Percentiles rank a stretch among this genome's conserved stretches.
phyloP scores from a whole-genome alignment of 53 echinoderm and acorn worm species.

The Temnopleurus reevesii region DNA sequence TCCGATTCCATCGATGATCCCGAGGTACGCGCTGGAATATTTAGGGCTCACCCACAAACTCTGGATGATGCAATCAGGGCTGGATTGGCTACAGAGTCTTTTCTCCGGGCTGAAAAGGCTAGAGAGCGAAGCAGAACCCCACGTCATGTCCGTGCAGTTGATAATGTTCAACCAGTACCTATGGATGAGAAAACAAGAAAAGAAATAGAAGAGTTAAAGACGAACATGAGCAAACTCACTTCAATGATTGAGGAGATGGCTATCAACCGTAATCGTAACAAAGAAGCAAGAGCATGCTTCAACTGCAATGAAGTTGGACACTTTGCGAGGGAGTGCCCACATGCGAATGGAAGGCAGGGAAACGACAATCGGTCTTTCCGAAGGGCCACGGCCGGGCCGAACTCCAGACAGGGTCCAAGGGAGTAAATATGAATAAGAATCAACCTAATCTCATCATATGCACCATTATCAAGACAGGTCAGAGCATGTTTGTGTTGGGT shows the following conservation, averaged over 20 bases:
- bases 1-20: slow-evolving; percentile 6
- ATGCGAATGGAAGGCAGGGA: neutral
- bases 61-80: slow-evolving; percentile 20
- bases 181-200: slow-evolving; percentile 17
- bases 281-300: neutral
- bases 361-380: slow-evolving; percentile 21
- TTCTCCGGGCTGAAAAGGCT: neutral
- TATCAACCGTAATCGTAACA: neutral
- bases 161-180: neutral
- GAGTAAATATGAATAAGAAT: neutral
- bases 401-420: neutral
- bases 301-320: slow-evolving; percentile 22
- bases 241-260: neutral
- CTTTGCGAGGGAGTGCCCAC: neutral
- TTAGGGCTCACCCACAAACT: neutral
- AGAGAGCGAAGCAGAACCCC: neutral
- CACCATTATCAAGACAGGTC: neutral
- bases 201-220: slow-evolving; percentile 34
- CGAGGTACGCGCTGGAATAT: neutral
- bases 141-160: slow-evolving; percentile 48
- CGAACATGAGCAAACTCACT: neutral
- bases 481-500: neutral
- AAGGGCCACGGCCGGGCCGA: slow-evolving; percentile 7
- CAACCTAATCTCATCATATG: neutral
- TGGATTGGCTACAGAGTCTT: slow-evolving; percentile 30